Conservation (phyloP, 2,888 invertebrate genomes). For the Omphaloscelis lunosa region DNA sequence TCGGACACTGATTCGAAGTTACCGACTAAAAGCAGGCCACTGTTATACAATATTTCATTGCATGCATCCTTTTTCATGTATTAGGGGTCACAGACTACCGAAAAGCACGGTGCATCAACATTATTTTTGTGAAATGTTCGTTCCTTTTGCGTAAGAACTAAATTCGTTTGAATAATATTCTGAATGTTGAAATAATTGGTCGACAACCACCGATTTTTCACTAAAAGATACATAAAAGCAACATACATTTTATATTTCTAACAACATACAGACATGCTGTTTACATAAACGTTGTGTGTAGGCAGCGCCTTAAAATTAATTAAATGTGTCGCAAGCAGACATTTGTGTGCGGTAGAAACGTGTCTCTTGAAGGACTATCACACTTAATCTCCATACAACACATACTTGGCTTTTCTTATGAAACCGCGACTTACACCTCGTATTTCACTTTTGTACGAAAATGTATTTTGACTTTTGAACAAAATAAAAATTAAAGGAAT, state of each 20-base stretch:
- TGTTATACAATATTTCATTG: neutral
- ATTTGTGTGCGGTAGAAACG: slow-evolving; percentile 73
- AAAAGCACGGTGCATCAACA: neutral
- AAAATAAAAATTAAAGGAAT: neutral
- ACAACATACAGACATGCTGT: slow-evolving; percentile 57
- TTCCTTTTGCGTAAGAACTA: neutral
- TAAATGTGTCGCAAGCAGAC: slow-evolving; percentile 81
- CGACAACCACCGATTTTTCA: neutral
- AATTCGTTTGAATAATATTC: neutral
- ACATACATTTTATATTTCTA: slow-evolving; percentile 38
- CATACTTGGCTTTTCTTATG: slow-evolving; percentile 63
- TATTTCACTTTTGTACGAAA: slow-evolving; percentile 36
- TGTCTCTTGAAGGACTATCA: slow-evolving; percentile 78
- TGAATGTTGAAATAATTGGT: slow-evolving; percentile 1
- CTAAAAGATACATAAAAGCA: slow-evolving; percentile 3
- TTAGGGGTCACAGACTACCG: neutral
- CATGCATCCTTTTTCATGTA: slow-evolving; percentile 1
- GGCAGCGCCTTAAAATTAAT: slow-evolving; percentile 81
- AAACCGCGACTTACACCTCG: slow-evolving; percentile 33
- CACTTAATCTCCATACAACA: slow-evolving; percentile 76
- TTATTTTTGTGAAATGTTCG: neutral
- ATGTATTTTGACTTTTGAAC: slow-evolving; percentile 17
- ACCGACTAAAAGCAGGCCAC: slow-evolving; percentile 23
- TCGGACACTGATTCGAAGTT: slow-evolving; percentile 27
- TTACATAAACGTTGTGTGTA: slow-evolving; percentile 69